A percentile compares a stretch with the other conserved stretches of the same genome.
phyloP scores from a whole-genome alignment of 2,797 vertebrate species.

The Pseudotriccus pelzelni region DNA sequence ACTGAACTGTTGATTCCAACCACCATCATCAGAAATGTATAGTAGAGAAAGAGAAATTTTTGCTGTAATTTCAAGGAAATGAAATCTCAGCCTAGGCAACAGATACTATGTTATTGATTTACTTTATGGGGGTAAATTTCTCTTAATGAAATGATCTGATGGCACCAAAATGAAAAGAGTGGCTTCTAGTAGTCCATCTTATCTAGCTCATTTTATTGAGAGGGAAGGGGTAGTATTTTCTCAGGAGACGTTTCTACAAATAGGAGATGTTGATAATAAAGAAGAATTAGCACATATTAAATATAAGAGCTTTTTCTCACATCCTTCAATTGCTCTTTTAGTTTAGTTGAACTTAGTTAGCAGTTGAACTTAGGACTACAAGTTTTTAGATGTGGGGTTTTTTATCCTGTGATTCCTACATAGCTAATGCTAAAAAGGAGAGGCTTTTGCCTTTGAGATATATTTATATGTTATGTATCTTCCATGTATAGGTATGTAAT shows the following conservation, averaged over 20 bases:
- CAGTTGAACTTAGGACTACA: background rate
- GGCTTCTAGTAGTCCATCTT: background rate
- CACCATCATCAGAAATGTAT: background rate
- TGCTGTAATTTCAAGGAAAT: background rate
- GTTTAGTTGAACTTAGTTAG: background rate
- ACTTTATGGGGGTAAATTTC: background rate
- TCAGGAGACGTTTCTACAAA: background rate
- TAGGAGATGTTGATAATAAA: background rate
- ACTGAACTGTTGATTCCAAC: background rate
- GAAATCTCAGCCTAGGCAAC: background rate
- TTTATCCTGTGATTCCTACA: background rate
- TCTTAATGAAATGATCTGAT: background rate
- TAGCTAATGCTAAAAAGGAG: background rate
- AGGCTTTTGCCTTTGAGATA: background rate
- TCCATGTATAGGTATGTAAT: background rate
- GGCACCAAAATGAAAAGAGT: background rate
- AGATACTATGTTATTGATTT: background rate
- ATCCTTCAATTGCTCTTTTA: background rate
- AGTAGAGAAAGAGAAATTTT: background rate
- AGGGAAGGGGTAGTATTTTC: background rate
- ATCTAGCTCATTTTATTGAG: background rate
- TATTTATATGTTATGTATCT: background rate
- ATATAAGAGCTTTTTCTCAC: background rate
- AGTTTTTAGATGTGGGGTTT: background rate
- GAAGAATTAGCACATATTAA: background rate